Conservation (phyloP, 1,140 invertebrate species). For the Drosophila willistoni region DNA sequence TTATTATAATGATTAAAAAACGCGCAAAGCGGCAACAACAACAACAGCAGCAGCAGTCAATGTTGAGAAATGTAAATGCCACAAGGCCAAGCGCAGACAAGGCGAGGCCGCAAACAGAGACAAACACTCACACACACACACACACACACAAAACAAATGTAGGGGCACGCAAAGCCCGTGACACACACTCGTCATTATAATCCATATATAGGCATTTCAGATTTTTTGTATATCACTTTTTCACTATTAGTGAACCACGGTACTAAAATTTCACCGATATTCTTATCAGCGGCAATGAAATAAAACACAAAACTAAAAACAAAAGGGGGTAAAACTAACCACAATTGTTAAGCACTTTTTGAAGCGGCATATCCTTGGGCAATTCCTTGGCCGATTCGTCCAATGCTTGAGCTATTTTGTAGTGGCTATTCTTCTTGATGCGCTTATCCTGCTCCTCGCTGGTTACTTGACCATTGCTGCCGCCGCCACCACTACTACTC, state of each 20-base stretch:
- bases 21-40: constrained; percentile 41
- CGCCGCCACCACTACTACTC: constrained; percentile 53
- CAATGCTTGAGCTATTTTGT: constrained; percentile 85
- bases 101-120: constrained; percentile 72
- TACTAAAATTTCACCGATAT: constrained; percentile 10
- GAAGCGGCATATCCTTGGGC: constrained; percentile 85
- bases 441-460: constrained; percentile 90
- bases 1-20: constrained; percentile 78
- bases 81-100: constrained; percentile 81
- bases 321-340: constrained; percentile 80
- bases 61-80: constrained; percentile 79
- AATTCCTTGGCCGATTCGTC: constrained; percentile 85
- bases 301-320: neutral
- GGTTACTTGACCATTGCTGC: constrained; percentile 76
- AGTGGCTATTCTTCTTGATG: constrained; percentile 85
- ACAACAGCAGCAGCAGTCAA: constrained; percentile 45
- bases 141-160: neutral
- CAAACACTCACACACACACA: constrained; percentile 25
- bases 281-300: constrained; percentile 36
- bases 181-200: constrained; percentile 58
- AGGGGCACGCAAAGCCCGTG: constrained; percentile 66
- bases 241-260: constrained; percentile 37
- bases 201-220: constrained; percentile 43
- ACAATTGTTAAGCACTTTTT: constrained; percentile 85
- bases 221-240: neutral